Percentiles rank a stretch among this genome's conserved stretches.
These are phyloP conservation scores for Lysandra coridon DNA, from an alignment of 2,888 invertebrate genomes.

Conservation along the genomic window DNA sequence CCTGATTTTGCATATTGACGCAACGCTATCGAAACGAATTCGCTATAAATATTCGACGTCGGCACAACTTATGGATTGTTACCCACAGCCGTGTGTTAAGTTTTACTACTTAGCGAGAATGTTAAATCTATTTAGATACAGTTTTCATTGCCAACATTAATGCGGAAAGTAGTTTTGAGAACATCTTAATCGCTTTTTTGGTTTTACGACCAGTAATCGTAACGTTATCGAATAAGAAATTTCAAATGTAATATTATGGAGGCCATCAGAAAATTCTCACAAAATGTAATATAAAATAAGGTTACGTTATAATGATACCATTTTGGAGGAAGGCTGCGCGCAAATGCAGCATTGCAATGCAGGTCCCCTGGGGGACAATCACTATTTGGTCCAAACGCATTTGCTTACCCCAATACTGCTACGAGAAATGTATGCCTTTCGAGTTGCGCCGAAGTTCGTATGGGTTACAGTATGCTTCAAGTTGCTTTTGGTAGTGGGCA, in stretches of 20 bases:
- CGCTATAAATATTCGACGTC: conserved; percentile 28
- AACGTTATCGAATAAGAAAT: not conserved
- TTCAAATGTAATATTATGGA: not conserved
- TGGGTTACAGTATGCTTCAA: not conserved
- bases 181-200: not conserved
- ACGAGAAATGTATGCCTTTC: not conserved
- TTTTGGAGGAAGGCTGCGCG: not conserved
- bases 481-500: not conserved
- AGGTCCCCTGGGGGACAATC: not conserved
- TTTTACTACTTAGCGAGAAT: not conserved
- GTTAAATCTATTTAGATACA: not conserved
- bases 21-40: conserved; percentile 11
- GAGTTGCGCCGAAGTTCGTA: not conserved
- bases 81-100: not conserved
- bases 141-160: not conserved
- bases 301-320: not conserved
- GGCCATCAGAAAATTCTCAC: too few species aligned
- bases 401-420: not conserved
- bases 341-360: not conserved
- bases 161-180: not conserved
- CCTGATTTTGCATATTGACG: conserved; percentile 33
- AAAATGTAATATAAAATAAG: not conserved
- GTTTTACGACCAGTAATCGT: not conserved
- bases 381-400: conserved; percentile 11
- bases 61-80: conserved; percentile 10